A percentile compares a stretch with the other conserved stretches of the same genome.
Conservation (phyloP, 2,797 vertebrate species). For the Bufotes viridis region DNA sequence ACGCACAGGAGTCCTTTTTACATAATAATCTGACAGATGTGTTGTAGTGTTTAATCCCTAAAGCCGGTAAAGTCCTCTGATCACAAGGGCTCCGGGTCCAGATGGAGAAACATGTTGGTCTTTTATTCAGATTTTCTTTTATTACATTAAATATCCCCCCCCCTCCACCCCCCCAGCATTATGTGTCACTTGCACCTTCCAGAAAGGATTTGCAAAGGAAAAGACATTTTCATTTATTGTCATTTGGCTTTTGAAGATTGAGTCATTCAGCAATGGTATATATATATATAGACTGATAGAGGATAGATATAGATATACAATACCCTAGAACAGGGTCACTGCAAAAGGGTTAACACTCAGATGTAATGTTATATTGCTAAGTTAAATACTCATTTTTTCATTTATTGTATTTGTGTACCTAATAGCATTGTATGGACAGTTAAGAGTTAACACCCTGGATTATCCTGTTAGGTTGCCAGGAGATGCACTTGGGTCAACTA, state of each 20-base stretch:
- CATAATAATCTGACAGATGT: slow-evolving; percentile 83
- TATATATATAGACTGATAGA: too few relatives aligned
- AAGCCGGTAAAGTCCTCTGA: slow-evolving; percentile 80
- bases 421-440: too few relatives aligned
- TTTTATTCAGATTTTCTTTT: slow-evolving; percentile 76
- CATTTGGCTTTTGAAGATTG: background rate
- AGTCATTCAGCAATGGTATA: background rate
- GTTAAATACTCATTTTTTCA: too few relatives aligned
- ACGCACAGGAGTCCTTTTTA: slow-evolving; percentile 75
- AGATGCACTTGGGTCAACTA: too few relatives aligned
- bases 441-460: too few relatives aligned
- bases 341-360: too few relatives aligned
- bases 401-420: too few relatives aligned
- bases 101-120: slow-evolving; percentile 78
- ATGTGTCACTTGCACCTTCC: slow-evolving; percentile 65
- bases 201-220: slow-evolving; percentile 45
- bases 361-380: too few relatives aligned
- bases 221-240: slow-evolving; percentile 14
- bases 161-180: slow-evolving; percentile 53
- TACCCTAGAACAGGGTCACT: too few relatives aligned
- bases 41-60: slow-evolving; percentile 80
- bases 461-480: too few relatives aligned
- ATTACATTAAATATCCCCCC: slow-evolving; percentile 55
- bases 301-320: too few relatives aligned
- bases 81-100: slow-evolving; percentile 78